Percentiles rank a stretch among this genome's conserved stretches.
These are phyloP conservation scores for Drosophila incognita DNA, from an alignment of 2,888 invertebrate species.

Conservation along the genomic window DNA sequence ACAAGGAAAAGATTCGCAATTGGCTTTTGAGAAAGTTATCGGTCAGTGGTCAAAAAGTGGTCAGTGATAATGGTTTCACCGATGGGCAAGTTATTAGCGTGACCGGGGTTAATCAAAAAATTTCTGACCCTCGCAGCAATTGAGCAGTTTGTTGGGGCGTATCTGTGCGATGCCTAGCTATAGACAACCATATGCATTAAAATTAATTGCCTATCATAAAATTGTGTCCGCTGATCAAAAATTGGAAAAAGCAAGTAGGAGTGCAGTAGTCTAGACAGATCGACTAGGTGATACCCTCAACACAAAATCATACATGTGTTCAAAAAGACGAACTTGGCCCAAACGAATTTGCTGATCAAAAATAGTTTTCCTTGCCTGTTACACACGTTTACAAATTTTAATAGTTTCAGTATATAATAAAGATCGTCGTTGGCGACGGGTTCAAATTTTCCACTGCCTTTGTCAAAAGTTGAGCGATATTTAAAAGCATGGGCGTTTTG, in stretches of 20 bases:
- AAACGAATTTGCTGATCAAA: neutral
- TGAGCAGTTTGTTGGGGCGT: conserved; percentile 32
- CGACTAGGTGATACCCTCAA: neutral
- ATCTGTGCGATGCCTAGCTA: conserved; percentile 43
- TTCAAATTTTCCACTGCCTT: neutral
- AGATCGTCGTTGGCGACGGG: neutral
- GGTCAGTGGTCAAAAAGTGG: conserved; percentile 34
- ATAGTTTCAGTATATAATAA: neutral
- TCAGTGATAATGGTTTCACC: conserved; percentile 67
- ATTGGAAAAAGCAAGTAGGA: conserved; percentile 1
- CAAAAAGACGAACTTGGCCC: neutral
- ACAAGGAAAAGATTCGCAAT: conserved; percentile 40
- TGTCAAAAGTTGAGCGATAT: neutral
- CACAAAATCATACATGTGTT: neutral
- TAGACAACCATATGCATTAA: conserved; percentile 66
- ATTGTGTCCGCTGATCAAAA: conserved; percentile 40
- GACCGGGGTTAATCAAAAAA: conserved; percentile 81
- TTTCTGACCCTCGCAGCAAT: conserved; percentile 72
- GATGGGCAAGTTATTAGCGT: conserved; percentile 63
- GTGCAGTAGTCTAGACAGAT: neutral
- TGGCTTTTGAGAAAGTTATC: conserved; percentile 56
- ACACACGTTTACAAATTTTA: neutral
- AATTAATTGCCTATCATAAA: conserved; percentile 76
- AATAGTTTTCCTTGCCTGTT: neutral
- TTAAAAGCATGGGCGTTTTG: neutral